Evolutionary conservation across 2,888 invertebrate species (phyloP), one percentile per base, ranked within the genome.

Genomic region (Oscheius onirici): DNA sequence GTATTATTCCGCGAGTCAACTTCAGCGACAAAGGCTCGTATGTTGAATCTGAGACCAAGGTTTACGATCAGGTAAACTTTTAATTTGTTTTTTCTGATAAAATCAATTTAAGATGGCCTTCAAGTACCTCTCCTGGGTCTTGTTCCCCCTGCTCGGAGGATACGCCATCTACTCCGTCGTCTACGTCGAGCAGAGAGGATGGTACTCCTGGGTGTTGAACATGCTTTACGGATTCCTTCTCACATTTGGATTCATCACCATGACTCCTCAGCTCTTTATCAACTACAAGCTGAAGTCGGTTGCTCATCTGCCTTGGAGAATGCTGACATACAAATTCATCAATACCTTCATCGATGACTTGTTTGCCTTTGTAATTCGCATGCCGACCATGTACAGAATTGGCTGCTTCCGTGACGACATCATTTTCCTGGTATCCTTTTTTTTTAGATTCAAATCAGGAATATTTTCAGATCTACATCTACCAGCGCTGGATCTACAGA

Each of bases 261-360:
- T 99, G 97, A 99, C 97, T n/a, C 99, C 99, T 6, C 99, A 99
- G 77, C 90, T 99, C 75, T 99, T 99, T 88, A 99, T 99, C 84
- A 99, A 99, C 90, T 99, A 99, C 90, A 99, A 99, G 89, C 89
- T 99, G 83, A 97, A 99, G 88, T 97, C 97, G 20, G 97, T 99
- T 1, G 99, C 99, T 11, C 99, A 99, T 90, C 91, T 99, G 83
- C 99, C 99, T 3, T 99, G 99, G 99, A 92, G 99, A 74, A 99
- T 99, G 97, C 92, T 99, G 92, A 96, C 97, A 11, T 99, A 99
- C 89, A 99, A 99, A 91, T 97, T 97, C 89, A 92, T 99, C 72
- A 99, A 99, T 89, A 99, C 99, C 24, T 99, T 99, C 89, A 97
- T 99, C 85, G 99, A 99, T 90, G 99, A 99, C 89, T 95, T 99